These are phyloP conservation scores for Dasypogon diadema DNA, from an alignment of 2,888 invertebrate genomes.

Conservation along the genomic window DNA sequence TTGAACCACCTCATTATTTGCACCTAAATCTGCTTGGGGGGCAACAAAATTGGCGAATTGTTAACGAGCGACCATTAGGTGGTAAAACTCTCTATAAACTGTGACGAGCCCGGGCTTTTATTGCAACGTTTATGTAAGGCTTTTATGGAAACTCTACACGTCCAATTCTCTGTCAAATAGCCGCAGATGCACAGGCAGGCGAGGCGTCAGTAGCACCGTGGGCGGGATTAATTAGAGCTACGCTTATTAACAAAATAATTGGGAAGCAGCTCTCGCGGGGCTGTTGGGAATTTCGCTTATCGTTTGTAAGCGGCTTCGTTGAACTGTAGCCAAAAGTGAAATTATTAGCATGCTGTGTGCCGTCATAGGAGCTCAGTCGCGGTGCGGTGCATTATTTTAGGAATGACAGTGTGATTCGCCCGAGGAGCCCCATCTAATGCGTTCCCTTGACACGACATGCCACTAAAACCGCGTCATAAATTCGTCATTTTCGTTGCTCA, in stretches of 20 bases:
- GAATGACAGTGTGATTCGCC: not conserved
- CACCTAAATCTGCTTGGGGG: no score
- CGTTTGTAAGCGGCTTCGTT: constrained; percentile 3
- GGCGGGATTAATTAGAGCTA: constrained; percentile 32
- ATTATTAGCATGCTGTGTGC: constrained; percentile 6
- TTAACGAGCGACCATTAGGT: no score
- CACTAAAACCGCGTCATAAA: constrained; percentile 20
- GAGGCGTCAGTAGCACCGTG: not conserved
- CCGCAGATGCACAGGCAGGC: not conserved
- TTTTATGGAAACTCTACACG: not conserved
- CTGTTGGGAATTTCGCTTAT: constrained; percentile 13
- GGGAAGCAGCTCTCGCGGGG: constrained; percentile 3
- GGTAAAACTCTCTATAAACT: not conserved
- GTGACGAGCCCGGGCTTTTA: not conserved
- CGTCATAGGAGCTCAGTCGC: not conserved
- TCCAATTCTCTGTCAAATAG: not conserved
- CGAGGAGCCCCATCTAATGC: not conserved
- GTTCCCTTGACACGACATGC: not conserved
- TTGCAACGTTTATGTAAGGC: not conserved
- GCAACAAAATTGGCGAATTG: no score
- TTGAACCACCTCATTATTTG: no score
- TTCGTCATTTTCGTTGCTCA: constrained; percentile 9
- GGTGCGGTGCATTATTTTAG: constrained; percentile 22
- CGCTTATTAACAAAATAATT: constrained; percentile 39
- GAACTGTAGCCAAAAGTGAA: constrained; percentile 1